These are phyloP conservation scores for Chinchilla lanigera DNA, from an alignment of 2,113 vertebrate species.

Conservation along the genomic window DNA sequence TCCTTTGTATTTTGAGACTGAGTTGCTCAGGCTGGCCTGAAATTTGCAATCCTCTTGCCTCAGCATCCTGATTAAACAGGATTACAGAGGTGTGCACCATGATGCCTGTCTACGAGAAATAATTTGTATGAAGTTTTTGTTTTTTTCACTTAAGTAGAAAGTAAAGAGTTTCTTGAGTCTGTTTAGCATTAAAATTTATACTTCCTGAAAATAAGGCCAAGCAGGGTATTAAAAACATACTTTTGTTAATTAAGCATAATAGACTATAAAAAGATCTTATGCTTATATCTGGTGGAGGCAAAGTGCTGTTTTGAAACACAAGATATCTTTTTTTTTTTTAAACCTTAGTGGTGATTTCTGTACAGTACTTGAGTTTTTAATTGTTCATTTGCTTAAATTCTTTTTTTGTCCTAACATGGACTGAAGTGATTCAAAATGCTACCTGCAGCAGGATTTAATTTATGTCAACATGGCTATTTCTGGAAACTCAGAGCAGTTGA, in stretches of 20 bases:
- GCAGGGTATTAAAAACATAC: not conserved
- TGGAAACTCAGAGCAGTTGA: constrained; percentile 53
- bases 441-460: constrained; percentile 38
- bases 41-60: not conserved
- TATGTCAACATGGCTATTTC: constrained; percentile 49
- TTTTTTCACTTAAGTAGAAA: constrained; percentile 45
- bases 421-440: constrained; percentile 40
- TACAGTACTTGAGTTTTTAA: constrained; percentile 32
- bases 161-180: not conserved
- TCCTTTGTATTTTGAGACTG: not conserved
- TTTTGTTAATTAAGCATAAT: constrained; percentile 20
- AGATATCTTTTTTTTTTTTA: not conserved
- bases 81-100: not conserved
- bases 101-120: not conserved
- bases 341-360: constrained; percentile 42
- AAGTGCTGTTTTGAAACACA: not conserved
- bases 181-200: constrained; percentile 30
- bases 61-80: not conserved
- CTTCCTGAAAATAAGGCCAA: constrained; percentile 33
- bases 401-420: constrained; percentile 53
- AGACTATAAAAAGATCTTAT: constrained; percentile 27
- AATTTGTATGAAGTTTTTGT: constrained; percentile 45
- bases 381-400: constrained; percentile 25
- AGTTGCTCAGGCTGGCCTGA: not conserved
- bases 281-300: constrained; percentile 1